Evolutionary conservation across 2,888 invertebrate species (phyloP).

Genomic region (Ctenicera cuprea): DNA sequence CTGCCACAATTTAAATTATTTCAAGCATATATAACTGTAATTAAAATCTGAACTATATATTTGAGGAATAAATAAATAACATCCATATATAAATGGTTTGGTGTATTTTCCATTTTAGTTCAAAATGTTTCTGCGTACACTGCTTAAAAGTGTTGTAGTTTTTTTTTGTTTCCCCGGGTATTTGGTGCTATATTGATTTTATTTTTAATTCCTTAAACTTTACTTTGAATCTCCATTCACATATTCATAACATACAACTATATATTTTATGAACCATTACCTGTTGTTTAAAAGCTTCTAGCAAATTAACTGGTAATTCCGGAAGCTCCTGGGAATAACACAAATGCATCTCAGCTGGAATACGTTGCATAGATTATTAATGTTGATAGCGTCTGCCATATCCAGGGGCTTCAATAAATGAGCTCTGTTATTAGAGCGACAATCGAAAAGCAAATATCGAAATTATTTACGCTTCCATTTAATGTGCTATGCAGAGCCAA

Average conservation of each 20-base stretch:
- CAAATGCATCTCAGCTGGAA: neutral
- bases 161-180: no score
- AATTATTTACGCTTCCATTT: constrained; percentile 13
- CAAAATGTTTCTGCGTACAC: no score
- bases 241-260: no score
- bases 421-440: neutral
- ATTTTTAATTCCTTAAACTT: no score
- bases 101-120: no score
- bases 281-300: neutral
- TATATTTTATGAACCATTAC: neutral
- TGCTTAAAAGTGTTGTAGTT: no score
- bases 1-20: neutral
- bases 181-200: no score
- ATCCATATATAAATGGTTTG: no score
- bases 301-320: neutral
- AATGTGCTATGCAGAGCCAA: constrained; percentile 15
- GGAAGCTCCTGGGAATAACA: neutral
- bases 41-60: constrained; percentile 2
- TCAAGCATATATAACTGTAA: constrained; percentile 6
- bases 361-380: constrained; percentile 33
- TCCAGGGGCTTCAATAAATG: constrained; percentile 22
- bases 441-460: constrained; percentile 14
- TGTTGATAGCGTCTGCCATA: constrained; percentile 21
- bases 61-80: neutral
- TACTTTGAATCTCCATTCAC: no score